Conservation (phyloP, 2,888 invertebrate species). For the Trissolcus brochymenae region DNA sequence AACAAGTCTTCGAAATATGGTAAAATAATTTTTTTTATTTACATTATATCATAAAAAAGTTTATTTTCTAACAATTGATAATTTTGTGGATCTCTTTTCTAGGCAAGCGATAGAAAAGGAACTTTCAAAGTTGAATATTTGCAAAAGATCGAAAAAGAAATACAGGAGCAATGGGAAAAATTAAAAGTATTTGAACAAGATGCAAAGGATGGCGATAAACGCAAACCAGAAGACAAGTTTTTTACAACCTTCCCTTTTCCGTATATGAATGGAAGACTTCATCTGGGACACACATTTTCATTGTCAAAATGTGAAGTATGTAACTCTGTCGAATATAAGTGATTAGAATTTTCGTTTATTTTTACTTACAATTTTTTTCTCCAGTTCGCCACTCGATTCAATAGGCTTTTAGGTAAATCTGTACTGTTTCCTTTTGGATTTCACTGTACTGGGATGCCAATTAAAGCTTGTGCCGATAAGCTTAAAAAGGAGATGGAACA, state of each 20-base stretch:
- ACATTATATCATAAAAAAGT: too few species aligned
- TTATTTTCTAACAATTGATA: too few species aligned
- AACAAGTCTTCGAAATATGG: too few species aligned
- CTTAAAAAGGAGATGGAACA: constrained; percentile 93
- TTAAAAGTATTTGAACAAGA: constrained; percentile 90
- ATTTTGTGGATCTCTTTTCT: constrained; percentile 52
- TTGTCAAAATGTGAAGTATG: constrained; percentile 96
- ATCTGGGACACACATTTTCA: constrained; percentile 98
- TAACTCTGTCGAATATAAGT: neutral
- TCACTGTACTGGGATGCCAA: constrained; percentile 99
- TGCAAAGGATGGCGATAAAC: constrained; percentile 82
- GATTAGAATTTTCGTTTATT: neutral
- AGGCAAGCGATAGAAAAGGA: constrained; percentile 85
- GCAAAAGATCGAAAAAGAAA: constrained; percentile 89
- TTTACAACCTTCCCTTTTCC: constrained; percentile 98
- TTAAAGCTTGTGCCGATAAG: constrained; percentile 99
- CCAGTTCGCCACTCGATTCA: constrained; percentile 93
- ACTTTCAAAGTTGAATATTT: constrained; percentile 97
- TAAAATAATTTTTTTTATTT: too few species aligned
- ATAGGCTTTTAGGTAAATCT: constrained; percentile 92
- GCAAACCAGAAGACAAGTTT: constrained; percentile 86
- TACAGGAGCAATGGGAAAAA: constrained; percentile 91
- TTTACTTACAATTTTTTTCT: constrained; percentile 11
- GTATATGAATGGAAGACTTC: constrained; percentile 99
- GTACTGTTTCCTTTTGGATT: constrained; percentile 98